Evolutionary conservation across 2,888 invertebrate genomes (phyloP), one percentile per base, ranked within the genome.

Genomic region (Drosophila limbata): DNA sequence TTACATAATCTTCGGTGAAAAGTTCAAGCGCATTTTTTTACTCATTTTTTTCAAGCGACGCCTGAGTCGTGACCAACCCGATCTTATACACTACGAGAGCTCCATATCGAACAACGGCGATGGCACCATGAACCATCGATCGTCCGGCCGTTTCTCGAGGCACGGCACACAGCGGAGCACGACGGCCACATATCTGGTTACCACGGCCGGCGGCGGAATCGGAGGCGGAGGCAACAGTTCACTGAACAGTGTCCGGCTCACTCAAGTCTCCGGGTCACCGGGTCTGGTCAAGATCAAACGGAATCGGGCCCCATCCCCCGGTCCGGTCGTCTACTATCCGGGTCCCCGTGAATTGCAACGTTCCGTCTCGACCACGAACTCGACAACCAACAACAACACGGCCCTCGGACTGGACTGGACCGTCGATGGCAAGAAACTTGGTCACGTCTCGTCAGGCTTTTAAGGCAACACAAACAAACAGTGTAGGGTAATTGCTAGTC

Each of bases 1-100:
- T 86, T 99, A 99, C 93, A 98, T 98, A 78, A 98, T 98, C 79
- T 98, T 99, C 92, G 99, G 99, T 1, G 97, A 98, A 92, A 98
- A 99, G 92, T 99, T 99, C 93, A 97, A 97, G 91, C 94, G 96
- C 71, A 95, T 98, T 77, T 97, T 98, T 92, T 93, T 97, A 79
- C 94, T 95, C 92, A 94, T 96, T 92, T 96, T 96, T 93, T 96
- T 96, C 93, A 95, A 95, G 82, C 92, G 94, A 79, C 93, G 94
- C 83, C 93, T 94, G 64, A 94, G 94, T 79, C 93, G 95, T 50
- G 95, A 95, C 82, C 94, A 95, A 90, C 94, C 96, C 84, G 95
- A 96, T 93, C 93, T 95, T 92, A 96, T 96, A 67, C 96, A 96
- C 91, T 97, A 97, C 91, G 97, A 97, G 92, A 96, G 96, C 88